phyloP scores from a whole-genome alignment of 2,888 invertebrate species.

The Azorinus chamasolen region DNA sequence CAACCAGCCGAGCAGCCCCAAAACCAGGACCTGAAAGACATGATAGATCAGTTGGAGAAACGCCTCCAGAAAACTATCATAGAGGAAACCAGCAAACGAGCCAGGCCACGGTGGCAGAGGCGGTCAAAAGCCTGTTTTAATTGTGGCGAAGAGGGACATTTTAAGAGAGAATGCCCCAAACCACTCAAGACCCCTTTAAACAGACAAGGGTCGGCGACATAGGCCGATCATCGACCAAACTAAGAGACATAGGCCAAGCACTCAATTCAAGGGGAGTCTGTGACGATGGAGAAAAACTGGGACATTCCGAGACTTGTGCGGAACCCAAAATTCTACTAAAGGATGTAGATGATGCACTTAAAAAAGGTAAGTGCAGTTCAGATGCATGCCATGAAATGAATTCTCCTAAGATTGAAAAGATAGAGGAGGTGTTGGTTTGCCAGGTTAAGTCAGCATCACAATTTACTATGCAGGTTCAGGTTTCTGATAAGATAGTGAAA shows the following conservation, averaged over 20 bases:
- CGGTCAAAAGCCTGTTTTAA: not conserved
- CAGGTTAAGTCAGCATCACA: conserved; percentile 19
- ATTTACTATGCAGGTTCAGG: conserved; percentile 21
- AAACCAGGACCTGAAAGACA: not conserved
- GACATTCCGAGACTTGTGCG: too few species aligned
- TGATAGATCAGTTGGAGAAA: too few species aligned
- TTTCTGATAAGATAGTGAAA: conserved; percentile 2
- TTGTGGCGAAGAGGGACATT: conserved; percentile 18
- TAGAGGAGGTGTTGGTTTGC: conserved; percentile 7
- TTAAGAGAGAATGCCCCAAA: conserved; percentile 25
- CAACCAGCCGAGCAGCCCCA: too few species aligned
- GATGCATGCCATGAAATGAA: too few species aligned
- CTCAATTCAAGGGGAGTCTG: too few species aligned
- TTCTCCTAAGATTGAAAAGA: too few species aligned
- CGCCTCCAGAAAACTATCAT: too few species aligned
- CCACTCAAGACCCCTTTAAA: not conserved
- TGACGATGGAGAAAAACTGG: too few species aligned
- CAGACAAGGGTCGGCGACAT: conserved; percentile 5
- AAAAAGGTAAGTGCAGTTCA: too few species aligned
- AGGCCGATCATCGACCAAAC: conserved; percentile 2
- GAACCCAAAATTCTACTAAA: too few species aligned
- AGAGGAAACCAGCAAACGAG: not conserved
- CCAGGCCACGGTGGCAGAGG: not conserved
- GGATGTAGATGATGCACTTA: too few species aligned
- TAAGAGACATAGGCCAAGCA: not conserved